Conservation (phyloP, 2,797 vertebrate species). For the Aeoliscus strigatus region DNA sequence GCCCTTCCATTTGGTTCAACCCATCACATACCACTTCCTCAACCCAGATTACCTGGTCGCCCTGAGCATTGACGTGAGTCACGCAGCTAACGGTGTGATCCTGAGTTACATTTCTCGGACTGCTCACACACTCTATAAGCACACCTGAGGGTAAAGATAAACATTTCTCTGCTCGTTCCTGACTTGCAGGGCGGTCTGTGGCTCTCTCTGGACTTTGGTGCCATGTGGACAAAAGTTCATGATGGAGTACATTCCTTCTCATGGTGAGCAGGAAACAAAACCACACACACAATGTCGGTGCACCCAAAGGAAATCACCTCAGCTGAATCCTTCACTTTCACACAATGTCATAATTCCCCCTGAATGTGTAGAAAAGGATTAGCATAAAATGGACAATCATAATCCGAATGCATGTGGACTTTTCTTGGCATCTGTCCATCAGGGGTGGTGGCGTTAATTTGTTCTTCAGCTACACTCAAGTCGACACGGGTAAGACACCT, state of each 20-base stretch:
- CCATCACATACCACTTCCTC: constrained; percentile 75
- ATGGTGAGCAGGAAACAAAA: constrained; percentile 68
- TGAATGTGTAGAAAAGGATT: too few species aligned
- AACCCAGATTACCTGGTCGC: constrained; percentile 73
- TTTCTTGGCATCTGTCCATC: constrained; percentile 7
- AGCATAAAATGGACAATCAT: too few species aligned
- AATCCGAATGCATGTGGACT: too few species aligned
- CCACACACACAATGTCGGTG: background rate
- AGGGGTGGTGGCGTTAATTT: constrained; percentile 74
- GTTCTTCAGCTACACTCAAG: constrained; percentile 73
- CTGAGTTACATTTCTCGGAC: background rate
- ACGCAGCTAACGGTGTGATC: background rate
- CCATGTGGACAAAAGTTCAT: constrained; percentile 73
- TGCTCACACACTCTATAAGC: constrained; percentile 12
- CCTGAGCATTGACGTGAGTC: constrained; percentile 75
- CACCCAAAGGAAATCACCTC: background rate
- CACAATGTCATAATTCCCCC: too few species aligned
- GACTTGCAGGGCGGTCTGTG: constrained; percentile 69
- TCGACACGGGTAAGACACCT: constrained; percentile 62
- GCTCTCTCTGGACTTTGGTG: constrained; percentile 78
- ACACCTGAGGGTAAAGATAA: constrained; percentile 53
- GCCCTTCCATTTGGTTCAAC: constrained; percentile 74
- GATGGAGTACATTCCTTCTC: constrained; percentile 75
- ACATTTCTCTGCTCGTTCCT: constrained; percentile 38
- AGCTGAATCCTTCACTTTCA: background rate